A percentile compares a stretch with the other conserved stretches of the same genome.
Conservation (phyloP, 1,140 invertebrate genomes). For the Anoplolepis gracilipes region DNA sequence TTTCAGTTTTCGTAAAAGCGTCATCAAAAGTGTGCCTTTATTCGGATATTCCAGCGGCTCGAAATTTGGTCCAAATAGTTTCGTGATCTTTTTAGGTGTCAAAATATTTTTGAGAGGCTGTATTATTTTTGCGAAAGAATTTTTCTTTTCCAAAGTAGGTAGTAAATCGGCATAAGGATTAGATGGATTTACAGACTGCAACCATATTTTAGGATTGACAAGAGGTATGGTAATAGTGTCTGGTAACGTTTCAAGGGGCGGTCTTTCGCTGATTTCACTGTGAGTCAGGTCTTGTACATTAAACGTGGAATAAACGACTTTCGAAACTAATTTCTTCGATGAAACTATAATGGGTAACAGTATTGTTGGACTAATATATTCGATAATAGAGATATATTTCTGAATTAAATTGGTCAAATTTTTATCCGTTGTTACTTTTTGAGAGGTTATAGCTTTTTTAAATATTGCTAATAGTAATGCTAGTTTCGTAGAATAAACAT, state of each 20-base stretch:
- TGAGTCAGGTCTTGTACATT: background rate
- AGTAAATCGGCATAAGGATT: slow-evolving; percentile 54
- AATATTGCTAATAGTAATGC: slow-evolving; percentile 28
- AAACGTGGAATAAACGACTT: slow-evolving; percentile 60
- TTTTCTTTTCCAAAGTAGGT: slow-evolving; percentile 13
- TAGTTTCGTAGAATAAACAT: slow-evolving; percentile 43
- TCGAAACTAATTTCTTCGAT: slow-evolving; percentile 19
- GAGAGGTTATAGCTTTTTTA: slow-evolving; percentile 11
- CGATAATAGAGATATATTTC: slow-evolving; percentile 20
- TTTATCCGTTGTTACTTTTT: slow-evolving; percentile 3
- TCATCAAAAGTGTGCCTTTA: slow-evolving; percentile 52
- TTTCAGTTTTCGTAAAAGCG: slow-evolving; percentile 30
- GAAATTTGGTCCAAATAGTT: slow-evolving; percentile 55
- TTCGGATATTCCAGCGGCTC: slow-evolving; percentile 56
- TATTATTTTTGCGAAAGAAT: background rate
- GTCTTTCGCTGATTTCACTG: background rate
- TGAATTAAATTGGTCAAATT: slow-evolving; percentile 3
- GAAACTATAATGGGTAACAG: slow-evolving; percentile 56
- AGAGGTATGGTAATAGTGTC: slow-evolving; percentile 47
- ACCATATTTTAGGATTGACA: slow-evolving; percentile 57
- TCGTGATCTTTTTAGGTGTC: background rate
- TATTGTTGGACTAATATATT: slow-evolving; percentile 55
- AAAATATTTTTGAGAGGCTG: slow-evolving; percentile 26
- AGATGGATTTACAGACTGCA: slow-evolving; percentile 39
- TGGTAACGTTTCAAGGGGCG: background rate